Percentiles rank a stretch among this genome's conserved stretches.
phyloP scores from a whole-genome alignment of 2,113 vertebrate genomes.

The Mesitornis unicolor region DNA sequence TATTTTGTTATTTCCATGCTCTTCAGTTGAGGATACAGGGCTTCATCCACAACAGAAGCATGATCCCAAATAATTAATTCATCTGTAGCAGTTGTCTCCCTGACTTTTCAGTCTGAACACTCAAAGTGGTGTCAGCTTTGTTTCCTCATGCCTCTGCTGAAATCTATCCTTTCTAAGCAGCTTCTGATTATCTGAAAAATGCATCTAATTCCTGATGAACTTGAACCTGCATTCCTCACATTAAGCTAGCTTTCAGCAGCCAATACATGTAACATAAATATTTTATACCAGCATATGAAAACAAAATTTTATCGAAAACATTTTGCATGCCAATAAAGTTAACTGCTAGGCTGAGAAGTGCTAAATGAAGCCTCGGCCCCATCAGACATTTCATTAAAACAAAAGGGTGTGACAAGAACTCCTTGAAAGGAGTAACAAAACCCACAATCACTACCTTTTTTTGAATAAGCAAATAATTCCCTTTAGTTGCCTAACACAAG shows the following conservation, averaged over 20 bases:
- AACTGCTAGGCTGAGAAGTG: neutral
- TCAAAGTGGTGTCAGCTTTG: neutral
- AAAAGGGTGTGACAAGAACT: neutral
- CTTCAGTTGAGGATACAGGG: neutral
- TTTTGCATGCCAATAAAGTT: neutral
- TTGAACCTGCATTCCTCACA: neutral
- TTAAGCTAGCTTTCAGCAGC: neutral
- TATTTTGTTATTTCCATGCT: neutral
- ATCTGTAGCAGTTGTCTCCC: neutral
- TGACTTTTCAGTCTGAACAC: neutral
- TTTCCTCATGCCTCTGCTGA: neutral
- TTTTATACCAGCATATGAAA: neutral
- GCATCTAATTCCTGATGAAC: neutral
- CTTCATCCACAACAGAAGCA: neutral
- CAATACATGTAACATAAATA: neutral
- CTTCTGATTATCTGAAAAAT: neutral
- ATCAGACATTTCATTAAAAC: neutral
- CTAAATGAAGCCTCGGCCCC: neutral
- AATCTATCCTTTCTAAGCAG: neutral
- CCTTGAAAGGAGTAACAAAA: neutral
- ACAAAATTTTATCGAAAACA: neutral
- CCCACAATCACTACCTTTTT: neutral
- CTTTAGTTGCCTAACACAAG: neutral
- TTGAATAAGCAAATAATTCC: neutral
- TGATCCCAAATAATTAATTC: neutral